Evolutionary conservation across 2,888 invertebrate genomes (phyloP).

Genomic region (Harmothoe impar): DNA sequence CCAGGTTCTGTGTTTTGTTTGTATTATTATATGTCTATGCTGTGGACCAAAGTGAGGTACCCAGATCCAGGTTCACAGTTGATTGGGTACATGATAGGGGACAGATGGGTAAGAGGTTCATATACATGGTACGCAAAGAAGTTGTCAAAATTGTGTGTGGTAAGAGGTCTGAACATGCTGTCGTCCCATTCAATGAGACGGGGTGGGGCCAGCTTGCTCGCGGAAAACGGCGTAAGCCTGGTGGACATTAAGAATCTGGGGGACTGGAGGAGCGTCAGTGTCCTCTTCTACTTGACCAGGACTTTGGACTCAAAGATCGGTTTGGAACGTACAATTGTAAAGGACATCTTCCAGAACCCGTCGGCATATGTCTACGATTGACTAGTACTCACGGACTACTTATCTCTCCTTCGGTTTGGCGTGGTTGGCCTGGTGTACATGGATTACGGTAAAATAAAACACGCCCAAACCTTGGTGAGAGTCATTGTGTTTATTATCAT

Average conservation of each 20-base stretch:
- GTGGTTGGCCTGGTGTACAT: no score
- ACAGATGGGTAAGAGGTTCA: background rate
- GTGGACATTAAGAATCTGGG: background rate
- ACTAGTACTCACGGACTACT: no score
- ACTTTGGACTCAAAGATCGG: background rate
- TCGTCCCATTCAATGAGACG: no score
- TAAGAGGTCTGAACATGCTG: background rate
- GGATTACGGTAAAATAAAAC: no score
- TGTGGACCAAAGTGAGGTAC: background rate
- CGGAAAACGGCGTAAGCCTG: background rate
- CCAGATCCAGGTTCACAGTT: background rate
- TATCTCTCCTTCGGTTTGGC: no score
- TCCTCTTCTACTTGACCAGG: background rate
- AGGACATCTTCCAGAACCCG: no score
- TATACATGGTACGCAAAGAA: no score
- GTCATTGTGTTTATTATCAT: no score
- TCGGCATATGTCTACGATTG: no score
- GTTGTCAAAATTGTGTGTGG: background rate
- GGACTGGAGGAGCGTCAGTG: no score
- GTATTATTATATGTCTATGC: background rate
- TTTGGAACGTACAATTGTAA: no score
- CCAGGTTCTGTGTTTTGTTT: background rate
- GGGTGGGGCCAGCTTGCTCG: background rate
- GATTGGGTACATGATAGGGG: background rate
- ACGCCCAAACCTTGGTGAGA: no score